Conservation (phyloP, 2,888 invertebrate species). For the Thera britannica region DNA sequence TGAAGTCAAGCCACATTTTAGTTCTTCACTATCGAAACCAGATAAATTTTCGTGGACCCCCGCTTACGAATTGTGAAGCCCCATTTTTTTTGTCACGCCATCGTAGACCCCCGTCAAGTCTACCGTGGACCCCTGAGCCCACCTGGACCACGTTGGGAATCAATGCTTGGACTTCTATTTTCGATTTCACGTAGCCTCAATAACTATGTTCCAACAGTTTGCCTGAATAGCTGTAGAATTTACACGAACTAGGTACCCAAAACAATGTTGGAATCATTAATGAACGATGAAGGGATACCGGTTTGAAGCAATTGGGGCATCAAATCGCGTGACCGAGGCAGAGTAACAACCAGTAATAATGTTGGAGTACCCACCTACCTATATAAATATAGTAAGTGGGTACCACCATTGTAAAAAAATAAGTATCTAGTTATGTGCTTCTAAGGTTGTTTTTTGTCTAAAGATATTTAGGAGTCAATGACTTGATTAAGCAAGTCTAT, state of each 20-base stretch:
- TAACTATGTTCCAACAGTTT: not conserved
- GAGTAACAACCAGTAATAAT: slow-evolving; percentile 16
- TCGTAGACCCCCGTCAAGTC: too few species aligned
- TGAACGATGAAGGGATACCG: slow-evolving; percentile 26
- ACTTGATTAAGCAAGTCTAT: not conserved
- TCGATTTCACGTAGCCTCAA: too few species aligned
- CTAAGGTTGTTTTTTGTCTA: not conserved
- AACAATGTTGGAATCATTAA: slow-evolving; percentile 9
- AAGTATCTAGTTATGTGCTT: not conserved
- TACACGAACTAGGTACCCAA: slow-evolving; percentile 1
- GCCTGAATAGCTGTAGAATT: not conserved
- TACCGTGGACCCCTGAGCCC: too few species aligned
- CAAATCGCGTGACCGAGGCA: slow-evolving; percentile 24
- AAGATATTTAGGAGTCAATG: not conserved
- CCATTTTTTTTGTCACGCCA: too few species aligned
- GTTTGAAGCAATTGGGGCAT: slow-evolving; percentile 30
- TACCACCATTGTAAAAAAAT: not conserved
- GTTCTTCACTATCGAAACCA: too few species aligned
- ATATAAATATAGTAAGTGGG: not conserved
- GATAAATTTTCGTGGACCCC: too few species aligned
- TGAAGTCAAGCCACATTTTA: too few species aligned
- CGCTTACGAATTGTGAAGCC: too few species aligned
- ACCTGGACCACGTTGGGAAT: too few species aligned
- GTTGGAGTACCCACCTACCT: not conserved
- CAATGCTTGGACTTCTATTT: too few species aligned